Conservation (phyloP, 2,888 invertebrate species). For the Tricholauxania praeusta region DNA sequence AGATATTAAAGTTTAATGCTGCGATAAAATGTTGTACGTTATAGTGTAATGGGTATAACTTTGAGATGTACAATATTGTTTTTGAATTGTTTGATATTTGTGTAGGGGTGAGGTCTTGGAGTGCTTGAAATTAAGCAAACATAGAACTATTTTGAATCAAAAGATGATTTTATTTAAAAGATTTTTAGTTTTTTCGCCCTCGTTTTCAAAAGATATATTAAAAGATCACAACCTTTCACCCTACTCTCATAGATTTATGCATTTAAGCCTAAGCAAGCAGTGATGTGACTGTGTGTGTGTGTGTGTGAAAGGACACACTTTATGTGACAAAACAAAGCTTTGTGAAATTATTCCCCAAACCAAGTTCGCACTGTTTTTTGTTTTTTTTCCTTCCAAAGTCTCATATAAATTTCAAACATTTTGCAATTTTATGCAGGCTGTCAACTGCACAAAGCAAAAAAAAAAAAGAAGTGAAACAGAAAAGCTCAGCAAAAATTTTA, state of each 20-base stretch:
- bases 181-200: no score
- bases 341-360: constrained; percentile 8
- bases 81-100: no score
- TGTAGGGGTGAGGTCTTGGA: no score
- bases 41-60: background rate
- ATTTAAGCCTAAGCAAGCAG: no score
- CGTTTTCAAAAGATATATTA: no score
- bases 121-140: no score
- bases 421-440: constrained; percentile 27
- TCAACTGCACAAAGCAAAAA: constrained; percentile 19
- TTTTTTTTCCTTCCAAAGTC: background rate
- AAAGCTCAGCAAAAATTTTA: background rate
- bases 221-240: no score
- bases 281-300: background rate
- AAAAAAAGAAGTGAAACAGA: background rate
- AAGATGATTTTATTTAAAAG: no score
- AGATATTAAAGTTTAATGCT: constrained; percentile 27
- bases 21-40: constrained; percentile 1
- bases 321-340: constrained; percentile 12
- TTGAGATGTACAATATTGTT: background rate
- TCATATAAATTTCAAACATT: constrained; percentile 23
- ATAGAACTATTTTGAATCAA: no score
- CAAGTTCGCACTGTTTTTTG: background rate
- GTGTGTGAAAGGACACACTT: constrained; percentile 14
- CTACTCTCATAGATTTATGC: no score